phyloP scores from a whole-genome alignment of 2,888 invertebrate genomes.

The Lasioglossum lativentre region DNA sequence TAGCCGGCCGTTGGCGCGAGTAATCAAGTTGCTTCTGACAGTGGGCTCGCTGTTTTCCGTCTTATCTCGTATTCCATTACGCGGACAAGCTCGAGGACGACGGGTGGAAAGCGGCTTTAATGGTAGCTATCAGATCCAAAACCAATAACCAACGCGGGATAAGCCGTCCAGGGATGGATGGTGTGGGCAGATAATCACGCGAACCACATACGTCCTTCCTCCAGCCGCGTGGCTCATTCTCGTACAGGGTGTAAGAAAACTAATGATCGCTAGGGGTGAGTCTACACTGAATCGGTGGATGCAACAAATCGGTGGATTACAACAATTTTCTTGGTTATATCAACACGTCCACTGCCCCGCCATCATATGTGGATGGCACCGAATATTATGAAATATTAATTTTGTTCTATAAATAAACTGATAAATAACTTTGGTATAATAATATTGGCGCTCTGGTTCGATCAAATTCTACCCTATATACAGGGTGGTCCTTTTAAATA shows the following conservation, averaged over 20 bases:
- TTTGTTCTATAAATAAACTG: too few relatives aligned
- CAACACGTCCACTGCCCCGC: too few relatives aligned
- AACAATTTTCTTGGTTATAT: too few relatives aligned
- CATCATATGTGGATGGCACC: too few relatives aligned
- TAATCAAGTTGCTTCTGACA: constrained; percentile 60
- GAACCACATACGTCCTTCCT: constrained; percentile 58
- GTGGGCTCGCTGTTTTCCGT: constrained; percentile 58
- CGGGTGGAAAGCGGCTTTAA: constrained; percentile 68
- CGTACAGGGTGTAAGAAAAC: background rate
- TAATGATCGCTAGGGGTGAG: background rate
- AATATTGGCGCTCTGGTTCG: too few relatives aligned
- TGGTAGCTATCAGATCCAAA: constrained; percentile 75
- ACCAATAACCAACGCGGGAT: constrained; percentile 75
- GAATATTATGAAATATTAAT: too few relatives aligned
- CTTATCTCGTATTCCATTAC: constrained; percentile 69
- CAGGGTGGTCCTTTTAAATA: too few relatives aligned
- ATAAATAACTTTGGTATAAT: too few relatives aligned
- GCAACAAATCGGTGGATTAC: too few relatives aligned
- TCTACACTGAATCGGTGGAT: background rate
- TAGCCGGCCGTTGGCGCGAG: constrained; percentile 43
- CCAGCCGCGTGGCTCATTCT: constrained; percentile 32
- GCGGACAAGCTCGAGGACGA: constrained; percentile 62
- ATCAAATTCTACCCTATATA: too few relatives aligned
- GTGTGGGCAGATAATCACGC: constrained; percentile 72
- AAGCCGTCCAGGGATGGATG: constrained; percentile 56